Percentiles rank a stretch among this genome's conserved stretches.
phyloP scores from a whole-genome alignment of 1,140 invertebrate species.

The Elymnias hypermnestra region DNA sequence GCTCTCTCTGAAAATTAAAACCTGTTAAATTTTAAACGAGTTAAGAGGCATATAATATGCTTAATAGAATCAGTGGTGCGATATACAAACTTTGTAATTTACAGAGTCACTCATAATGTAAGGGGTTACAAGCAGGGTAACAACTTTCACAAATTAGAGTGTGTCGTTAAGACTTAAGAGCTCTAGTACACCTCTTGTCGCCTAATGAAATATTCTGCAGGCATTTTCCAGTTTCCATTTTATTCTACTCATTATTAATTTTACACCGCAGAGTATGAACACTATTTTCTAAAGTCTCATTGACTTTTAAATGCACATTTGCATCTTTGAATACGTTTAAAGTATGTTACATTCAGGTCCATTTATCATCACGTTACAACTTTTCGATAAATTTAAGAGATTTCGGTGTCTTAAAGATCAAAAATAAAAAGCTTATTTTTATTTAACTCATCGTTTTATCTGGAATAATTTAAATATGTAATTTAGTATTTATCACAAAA shows the following conservation, averaged over 20 bases:
- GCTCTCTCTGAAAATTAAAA: too few relatives aligned
- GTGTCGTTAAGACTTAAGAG: neutral
- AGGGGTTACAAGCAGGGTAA: constrained; percentile 4
- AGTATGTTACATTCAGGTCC: too few relatives aligned
- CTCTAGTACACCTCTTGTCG: neutral
- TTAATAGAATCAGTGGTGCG: constrained; percentile 4
- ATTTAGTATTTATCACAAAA: too few relatives aligned
- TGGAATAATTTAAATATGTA: too few relatives aligned
- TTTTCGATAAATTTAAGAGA: too few relatives aligned
- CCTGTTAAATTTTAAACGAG: neutral
- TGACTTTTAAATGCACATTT: too few relatives aligned
- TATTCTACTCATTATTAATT: neutral
- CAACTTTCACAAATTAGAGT: constrained; percentile 7
- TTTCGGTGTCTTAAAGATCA: too few relatives aligned
- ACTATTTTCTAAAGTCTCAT: neutral
- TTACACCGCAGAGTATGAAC: neutral
- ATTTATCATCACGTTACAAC: too few relatives aligned
- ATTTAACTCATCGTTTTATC: too few relatives aligned
- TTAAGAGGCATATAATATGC: neutral
- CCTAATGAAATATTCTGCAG: constrained; percentile 1
- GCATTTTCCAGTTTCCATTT: neutral
- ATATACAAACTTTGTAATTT: constrained; percentile 12
- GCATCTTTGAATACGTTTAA: too few relatives aligned
- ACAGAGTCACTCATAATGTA: constrained; percentile 4
- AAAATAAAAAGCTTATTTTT: too few relatives aligned